Evolutionary conservation across 2,113 vertebrate genomes (phyloP).

Genomic region (Nothoprocta perdicaria): DNA sequence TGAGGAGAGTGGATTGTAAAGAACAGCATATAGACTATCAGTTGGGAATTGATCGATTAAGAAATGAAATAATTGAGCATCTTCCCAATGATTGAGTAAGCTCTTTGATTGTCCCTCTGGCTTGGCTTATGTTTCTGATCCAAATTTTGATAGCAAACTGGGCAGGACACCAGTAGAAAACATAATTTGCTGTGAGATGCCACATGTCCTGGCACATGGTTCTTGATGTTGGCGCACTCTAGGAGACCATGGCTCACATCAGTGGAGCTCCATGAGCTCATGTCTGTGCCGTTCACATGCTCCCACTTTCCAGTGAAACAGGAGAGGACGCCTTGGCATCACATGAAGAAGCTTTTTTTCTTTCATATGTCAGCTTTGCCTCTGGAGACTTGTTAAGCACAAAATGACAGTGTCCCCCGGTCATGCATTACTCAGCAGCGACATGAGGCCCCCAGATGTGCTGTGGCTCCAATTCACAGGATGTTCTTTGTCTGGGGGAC

Average conservation of each 20-base stretch:
- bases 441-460: slow-evolving; percentile 69
- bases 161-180: not conserved
- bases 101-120: not conserved
- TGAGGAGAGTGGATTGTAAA: not conserved
- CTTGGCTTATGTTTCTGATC: not conserved
- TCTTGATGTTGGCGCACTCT: not conserved
- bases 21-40: not conserved
- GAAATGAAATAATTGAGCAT: not conserved
- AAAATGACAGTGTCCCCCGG: slow-evolving; percentile 60
- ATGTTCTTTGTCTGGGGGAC: slow-evolving; percentile 52
- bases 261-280: slow-evolving; percentile 19
- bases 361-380: slow-evolving; percentile 56
- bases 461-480: slow-evolving; percentile 49
- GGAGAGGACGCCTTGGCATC: slow-evolving; percentile 48
- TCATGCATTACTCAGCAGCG: slow-evolving; percentile 59
- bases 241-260: not conserved
- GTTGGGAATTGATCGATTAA: not conserved
- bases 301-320: slow-evolving; percentile 31
- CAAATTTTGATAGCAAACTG: not conserved
- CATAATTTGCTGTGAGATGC: not conserved
- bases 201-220: not conserved
- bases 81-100: not conserved
- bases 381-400: slow-evolving; percentile 35
- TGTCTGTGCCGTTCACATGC: slow-evolving; percentile 36
- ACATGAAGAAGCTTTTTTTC: slow-evolving; percentile 66